Base-by-base conservation (phyloP, 1,140 invertebrate genomes). In the Drosophila santomea region DNA sequence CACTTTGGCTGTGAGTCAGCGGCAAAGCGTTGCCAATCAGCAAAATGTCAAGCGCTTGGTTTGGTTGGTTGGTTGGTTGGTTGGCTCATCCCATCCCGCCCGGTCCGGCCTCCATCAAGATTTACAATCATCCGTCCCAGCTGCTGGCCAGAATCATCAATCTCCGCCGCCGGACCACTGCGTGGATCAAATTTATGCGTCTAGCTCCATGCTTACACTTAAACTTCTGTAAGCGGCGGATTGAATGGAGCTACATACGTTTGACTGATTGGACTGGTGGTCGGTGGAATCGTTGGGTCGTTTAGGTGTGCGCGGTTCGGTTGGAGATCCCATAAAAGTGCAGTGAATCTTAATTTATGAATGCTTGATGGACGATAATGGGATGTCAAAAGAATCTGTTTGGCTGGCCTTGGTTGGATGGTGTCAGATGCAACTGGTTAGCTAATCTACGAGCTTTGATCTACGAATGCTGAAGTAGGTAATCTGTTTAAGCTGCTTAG, bases 131-230 rank as follows among this genome's bases (percentile, higher is more conserved):
- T 64, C 48, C 38, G 73, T 66, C 81, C 15, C 74, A 64, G 79
- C 84, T 77, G 79, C 59, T 77, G 59, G 62, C 79, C 52, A 73
- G 72, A 79, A 73, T 50, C 83, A 86, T 86, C 83, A 86, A 86
- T 86, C 83, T 86, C 63, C 41, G 63, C 50, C 56, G 32, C 51
- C 56, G 55, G 48, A 51, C 38, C 48, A 52, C 74, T 67, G 82
- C 64, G 64, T 82, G 66, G 54, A 75, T 76, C 66, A 59, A 86
- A 82, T 88, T 77, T 71, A 71, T 69, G 64, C 78, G 78, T 36
- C 54, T 38, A 47, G n/a, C 47, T 50, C 12, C 43, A 35, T 54
- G 69, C 47, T 44, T 60, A 54, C 20, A 66, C 45, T 68, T 68
- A 45, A 63, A 68, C 61, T 54, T 66, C 64, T 68, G 61, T 54